Evolutionary conservation across 1,140 invertebrate species (phyloP), one percentile per base, ranked within the genome.

Genomic region (Aradophagus sp.): DNA sequence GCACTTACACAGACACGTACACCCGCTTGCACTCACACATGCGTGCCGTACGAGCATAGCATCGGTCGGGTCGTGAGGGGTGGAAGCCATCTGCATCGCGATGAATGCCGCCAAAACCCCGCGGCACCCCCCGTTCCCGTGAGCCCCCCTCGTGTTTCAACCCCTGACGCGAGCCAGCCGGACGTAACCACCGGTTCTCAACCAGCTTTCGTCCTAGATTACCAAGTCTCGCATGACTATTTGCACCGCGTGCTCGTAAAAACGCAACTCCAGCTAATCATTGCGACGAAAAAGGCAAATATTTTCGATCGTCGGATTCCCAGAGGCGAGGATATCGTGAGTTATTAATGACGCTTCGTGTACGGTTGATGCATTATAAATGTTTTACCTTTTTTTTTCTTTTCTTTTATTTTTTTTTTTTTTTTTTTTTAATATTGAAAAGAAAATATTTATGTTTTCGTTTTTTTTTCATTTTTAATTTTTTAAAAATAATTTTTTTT

Each of bases 81-180:
- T 80, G 79, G 79, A 81, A 83, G 76, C 83, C 83, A 84, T 83
- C 81, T 84, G 83, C 83, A 84, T 84, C 80, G 77, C 79, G 73
- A 84, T 84, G 81, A 84, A 84, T 84, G 80, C 82, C 72, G 71
- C 69, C 67, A 73, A 78, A 76, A 45, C 61, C 62, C 73, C 73
- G 42, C 20, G 41, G 59, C 59, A 11, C 52, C 56, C 67, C 59
- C 41, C 59, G 39, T 53, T 50, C 74, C 56, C 50, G 32, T 61
- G 41, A 73, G 73, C 59, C 69, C 76, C 79, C 80, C 77, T 77
- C 80, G 53, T 73, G 55, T 77, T 78, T 74, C 71, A 78, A 78
- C 79, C 80, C 82, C 79, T 81, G 70, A 75, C 76, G 74, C 73
- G 75, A 77, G 63, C 71, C 75, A 76, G 79, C 79, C 79, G 78